Percentiles rank a stretch among this genome's conserved stretches.
These are phyloP conservation scores for Ochropleura leucogaster DNA, from an alignment of 2,888 invertebrate genomes.

Conservation along the genomic window DNA sequence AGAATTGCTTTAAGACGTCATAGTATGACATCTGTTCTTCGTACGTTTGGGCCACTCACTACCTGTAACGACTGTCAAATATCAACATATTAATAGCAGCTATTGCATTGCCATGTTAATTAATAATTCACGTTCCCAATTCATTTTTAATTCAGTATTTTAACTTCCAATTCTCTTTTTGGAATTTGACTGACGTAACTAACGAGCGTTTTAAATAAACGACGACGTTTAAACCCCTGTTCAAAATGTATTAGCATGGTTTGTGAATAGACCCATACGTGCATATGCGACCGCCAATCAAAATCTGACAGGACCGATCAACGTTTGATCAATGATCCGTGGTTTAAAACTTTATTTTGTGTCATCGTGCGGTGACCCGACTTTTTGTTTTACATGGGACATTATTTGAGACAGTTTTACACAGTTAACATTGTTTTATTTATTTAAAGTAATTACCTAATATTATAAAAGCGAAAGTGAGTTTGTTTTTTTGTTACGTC, in stretches of 20 bases:
- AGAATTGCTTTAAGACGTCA: too few relatives aligned
- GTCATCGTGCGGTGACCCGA: constrained; percentile 9
- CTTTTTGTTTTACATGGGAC: neutral
- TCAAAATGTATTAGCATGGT: constrained; percentile 12
- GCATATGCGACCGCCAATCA: constrained; percentile 72
- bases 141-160: neutral
- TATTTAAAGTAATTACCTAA: too few relatives aligned
- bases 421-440: too few relatives aligned
- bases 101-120: neutral
- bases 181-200: neutral
- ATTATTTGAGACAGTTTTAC: neutral
- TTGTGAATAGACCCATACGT: constrained; percentile 1
- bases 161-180: neutral
- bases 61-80: neutral
- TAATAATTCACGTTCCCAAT: neutral
- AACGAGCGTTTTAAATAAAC: neutral
- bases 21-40: too few relatives aligned
- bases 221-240: neutral
- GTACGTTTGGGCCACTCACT: neutral
- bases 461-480: too few relatives aligned
- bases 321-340: constrained; percentile 76
- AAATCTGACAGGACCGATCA: constrained; percentile 68
- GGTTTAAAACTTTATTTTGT: constrained; percentile 51
- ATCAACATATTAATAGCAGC: neutral
- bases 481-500: too few relatives aligned